Conservation (phyloP, 2,797 vertebrate species). For the Hyperoplus immaculatus region DNA sequence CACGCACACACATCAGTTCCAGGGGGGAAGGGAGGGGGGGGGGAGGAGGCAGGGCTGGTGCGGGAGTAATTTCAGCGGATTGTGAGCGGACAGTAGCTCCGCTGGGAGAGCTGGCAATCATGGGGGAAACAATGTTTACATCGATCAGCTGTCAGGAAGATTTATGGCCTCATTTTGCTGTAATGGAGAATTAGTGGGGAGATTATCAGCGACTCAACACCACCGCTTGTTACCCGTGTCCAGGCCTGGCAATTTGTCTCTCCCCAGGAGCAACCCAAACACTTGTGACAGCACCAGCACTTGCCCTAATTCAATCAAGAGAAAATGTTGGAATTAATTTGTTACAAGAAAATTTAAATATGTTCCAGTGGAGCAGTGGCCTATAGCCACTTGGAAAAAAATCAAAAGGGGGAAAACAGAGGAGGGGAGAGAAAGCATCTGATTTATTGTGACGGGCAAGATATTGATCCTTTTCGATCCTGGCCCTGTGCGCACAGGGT, state of each 20-base stretch:
- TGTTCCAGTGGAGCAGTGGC: constrained; percentile 92
- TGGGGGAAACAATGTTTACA: constrained; percentile 99
- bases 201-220: constrained; percentile 99
- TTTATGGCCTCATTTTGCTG: constrained; percentile 99
- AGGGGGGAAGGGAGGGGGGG: constrained; percentile 57
- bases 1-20: constrained; percentile 50
- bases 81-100: constrained; percentile 99
- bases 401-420: constrained; percentile 58
- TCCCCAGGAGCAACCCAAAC: constrained; percentile 96
- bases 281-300: constrained; percentile 99
- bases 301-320: constrained; percentile 99
- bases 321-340: constrained; percentile 99
- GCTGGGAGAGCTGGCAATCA: constrained; percentile 99
- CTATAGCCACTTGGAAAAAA: constrained; percentile 88
- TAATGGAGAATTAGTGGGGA: constrained; percentile 99
- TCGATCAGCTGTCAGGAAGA: constrained; percentile 99
- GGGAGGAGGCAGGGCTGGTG: constrained; percentile 83
- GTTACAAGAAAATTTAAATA: constrained; percentile 99
- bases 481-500: constrained; percentile 91
- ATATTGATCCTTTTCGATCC: constrained; percentile 99
- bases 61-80: constrained; percentile 97
- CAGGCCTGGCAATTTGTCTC: constrained; percentile 99
- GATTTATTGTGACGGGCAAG: constrained; percentile 99
- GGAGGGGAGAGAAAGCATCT: constrained; percentile 83
- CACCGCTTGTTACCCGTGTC: constrained; percentile 99